A percentile compares a stretch with the other conserved stretches of the same genome.
Conservation (phyloP, 2,797 vertebrate species). For the Neosilurus mollespiculum region DNA sequence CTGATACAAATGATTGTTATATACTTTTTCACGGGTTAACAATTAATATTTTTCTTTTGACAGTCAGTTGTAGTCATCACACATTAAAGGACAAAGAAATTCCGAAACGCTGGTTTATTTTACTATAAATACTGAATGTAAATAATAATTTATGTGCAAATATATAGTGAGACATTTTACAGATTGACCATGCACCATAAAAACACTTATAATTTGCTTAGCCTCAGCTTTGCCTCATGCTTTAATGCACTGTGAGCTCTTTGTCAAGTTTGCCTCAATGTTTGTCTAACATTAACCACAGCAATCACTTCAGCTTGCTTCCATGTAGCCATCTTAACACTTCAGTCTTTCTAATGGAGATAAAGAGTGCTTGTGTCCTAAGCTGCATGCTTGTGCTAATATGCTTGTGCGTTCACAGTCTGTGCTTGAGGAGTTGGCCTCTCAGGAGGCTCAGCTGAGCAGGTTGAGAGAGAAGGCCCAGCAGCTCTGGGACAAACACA, state of each 20-base stretch:
- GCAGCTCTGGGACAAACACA: conserved; percentile 94
- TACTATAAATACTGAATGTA: not conserved
- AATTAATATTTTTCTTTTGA: not conserved
- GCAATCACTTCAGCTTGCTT: conserved; percentile 47
- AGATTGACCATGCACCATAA: not conserved
- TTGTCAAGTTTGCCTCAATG: conserved; percentile 38
- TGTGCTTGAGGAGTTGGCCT: conserved; percentile 93
- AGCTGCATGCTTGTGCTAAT: conserved; percentile 62
- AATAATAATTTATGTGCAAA: not conserved
- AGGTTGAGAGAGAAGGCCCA: conserved; percentile 94
- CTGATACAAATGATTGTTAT: not conserved
- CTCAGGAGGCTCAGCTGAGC: conserved; percentile 88
- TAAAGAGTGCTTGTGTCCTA: conserved; percentile 54
- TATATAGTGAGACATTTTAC: not conserved
- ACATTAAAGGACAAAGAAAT: not conserved
- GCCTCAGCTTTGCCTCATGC: conserved; percentile 21
- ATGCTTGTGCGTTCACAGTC: conserved; percentile 87
- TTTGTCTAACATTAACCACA: conserved; percentile 36
- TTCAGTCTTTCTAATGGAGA: conserved; percentile 55
- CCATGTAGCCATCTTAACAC: conserved; percentile 50
- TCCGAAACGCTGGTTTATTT: not conserved
- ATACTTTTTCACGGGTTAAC: not conserved
- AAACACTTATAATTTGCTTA: conserved; percentile 1
- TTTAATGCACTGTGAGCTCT: conserved; percentile 33
- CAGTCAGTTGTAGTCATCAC: not conserved